Conservation (phyloP, 2,797 vertebrate species). For the Amphiprion clarkii region DNA sequence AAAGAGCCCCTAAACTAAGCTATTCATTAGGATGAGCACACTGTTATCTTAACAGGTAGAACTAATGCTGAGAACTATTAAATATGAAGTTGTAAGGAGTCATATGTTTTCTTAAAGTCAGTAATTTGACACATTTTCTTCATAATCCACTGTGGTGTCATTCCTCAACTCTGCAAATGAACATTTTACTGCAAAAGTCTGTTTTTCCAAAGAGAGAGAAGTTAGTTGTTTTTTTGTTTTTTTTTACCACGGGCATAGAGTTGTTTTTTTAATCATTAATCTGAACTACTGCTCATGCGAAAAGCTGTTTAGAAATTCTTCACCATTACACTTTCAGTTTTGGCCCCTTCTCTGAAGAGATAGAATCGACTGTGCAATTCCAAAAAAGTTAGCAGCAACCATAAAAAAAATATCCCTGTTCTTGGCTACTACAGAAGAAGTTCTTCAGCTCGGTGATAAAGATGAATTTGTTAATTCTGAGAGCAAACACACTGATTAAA, state of each 20-base stretch:
- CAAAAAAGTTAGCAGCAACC: conserved; percentile 1
- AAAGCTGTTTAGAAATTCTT: neutral
- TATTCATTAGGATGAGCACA: too few relatives aligned
- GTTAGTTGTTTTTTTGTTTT: neutral
- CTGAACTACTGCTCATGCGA: neutral
- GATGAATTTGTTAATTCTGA: neutral
- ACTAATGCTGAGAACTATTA: neutral
- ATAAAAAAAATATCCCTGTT: conserved; percentile 20
- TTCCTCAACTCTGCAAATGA: neutral
- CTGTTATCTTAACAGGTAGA: too few relatives aligned
- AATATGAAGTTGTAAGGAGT: neutral
- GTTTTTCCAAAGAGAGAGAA: neutral
- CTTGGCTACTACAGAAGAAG: conserved; percentile 3
- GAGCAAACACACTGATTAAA: neutral
- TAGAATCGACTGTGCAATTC: conserved; percentile 2
- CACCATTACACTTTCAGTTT: neutral
- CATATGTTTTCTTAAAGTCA: neutral
- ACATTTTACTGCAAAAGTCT: neutral
- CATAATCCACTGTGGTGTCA: neutral
- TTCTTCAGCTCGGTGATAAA: neutral
- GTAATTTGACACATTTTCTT: too few relatives aligned
- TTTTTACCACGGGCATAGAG: neutral
- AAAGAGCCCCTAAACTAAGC: neutral
- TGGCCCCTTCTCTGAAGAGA: neutral
- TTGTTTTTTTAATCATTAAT: neutral